These are phyloP conservation scores for Portevinia maculata DNA, from an alignment of 2,888 invertebrate genomes.

Conservation along the genomic window DNA sequence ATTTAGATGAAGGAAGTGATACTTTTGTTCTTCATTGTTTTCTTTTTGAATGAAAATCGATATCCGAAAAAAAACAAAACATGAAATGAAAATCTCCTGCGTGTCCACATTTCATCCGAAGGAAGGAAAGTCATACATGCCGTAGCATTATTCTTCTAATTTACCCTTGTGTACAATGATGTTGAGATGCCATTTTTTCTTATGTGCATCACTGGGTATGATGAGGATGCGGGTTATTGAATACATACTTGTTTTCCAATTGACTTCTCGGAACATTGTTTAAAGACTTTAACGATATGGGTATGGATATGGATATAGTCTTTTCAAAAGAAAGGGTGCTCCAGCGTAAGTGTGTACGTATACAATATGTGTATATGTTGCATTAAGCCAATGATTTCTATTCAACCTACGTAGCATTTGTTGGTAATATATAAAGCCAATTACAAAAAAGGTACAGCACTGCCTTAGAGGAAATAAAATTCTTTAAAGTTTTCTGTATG, in stretches of 20 bases:
- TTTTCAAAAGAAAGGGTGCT: background rate
- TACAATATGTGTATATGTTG: too few relatives aligned
- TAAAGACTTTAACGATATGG: background rate
- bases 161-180: background rate
- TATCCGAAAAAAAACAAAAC: background rate
- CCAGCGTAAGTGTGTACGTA: too few relatives aligned
- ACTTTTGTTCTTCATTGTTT: background rate
- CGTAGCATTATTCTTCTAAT: background rate
- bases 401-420: too few relatives aligned
- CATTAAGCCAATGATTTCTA: too few relatives aligned
- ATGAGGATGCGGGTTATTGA: background rate
- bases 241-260: slow-evolving; percentile 12
- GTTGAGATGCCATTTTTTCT: background rate
- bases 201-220: background rate
- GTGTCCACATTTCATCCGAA: slow-evolving; percentile 9
- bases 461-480: too few relatives aligned
- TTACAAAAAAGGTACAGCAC: too few relatives aligned
- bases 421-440: too few relatives aligned
- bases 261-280: background rate
- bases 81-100: too few relatives aligned
- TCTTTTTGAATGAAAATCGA: background rate
- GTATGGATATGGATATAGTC: too few relatives aligned
- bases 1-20: too few relatives aligned
- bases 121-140: background rate
- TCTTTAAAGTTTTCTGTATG: too few relatives aligned